These are phyloP conservation scores for Probosciger aterrimus DNA, from an alignment of 2,113 vertebrate species.

Conservation along the genomic window DNA sequence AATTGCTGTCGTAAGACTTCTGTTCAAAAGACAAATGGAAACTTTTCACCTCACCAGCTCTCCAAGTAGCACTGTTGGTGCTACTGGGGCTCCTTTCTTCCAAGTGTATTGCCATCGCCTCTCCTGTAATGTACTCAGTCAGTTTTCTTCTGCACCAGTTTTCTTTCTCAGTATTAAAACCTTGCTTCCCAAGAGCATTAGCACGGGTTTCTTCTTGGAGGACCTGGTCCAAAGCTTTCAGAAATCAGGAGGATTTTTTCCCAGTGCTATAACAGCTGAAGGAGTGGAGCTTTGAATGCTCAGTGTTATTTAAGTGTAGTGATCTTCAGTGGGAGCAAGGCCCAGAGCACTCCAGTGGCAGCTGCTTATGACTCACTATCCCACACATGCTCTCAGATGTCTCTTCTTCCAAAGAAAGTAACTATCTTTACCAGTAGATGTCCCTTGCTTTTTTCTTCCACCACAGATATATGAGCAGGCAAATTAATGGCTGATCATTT, in stretches of 20 bases:
- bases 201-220: not conserved
- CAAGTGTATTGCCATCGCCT: rapidly evolving
- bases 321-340: not conserved
- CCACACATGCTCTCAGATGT: not conserved
- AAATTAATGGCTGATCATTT: not conserved
- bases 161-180: not conserved
- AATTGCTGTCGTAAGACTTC: not conserved
- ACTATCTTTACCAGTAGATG: not conserved
- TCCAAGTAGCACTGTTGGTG: not conserved
- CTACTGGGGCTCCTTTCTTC: not conserved
- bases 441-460: not conserved
- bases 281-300: not conserved
- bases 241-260: not conserved
- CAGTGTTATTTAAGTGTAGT: not conserved
- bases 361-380: not conserved
- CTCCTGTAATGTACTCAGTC: rapidly evolving
- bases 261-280: not conserved
- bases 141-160: not conserved
- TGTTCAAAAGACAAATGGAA: not conserved
- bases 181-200: not conserved
- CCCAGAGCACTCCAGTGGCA: not conserved
- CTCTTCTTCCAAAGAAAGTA: not conserved
- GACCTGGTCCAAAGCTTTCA: not conserved
- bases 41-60: not conserved
- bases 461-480: not conserved